Conservation (phyloP, 2,797 vertebrate species). For the Erethizon dorsatum region DNA sequence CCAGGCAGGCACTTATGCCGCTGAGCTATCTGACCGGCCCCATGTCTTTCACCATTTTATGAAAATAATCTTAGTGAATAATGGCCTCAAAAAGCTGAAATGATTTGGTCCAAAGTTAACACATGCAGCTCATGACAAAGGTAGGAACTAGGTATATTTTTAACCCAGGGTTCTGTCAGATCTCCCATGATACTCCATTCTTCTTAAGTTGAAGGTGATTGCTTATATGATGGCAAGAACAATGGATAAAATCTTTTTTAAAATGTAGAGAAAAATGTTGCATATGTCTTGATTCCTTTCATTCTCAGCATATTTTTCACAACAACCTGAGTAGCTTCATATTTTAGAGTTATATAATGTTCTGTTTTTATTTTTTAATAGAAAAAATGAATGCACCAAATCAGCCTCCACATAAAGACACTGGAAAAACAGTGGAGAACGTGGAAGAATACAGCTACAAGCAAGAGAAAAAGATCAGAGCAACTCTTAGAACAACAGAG, state of each 20-base stretch:
- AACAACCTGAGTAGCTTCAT: background rate
- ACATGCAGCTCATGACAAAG: background rate
- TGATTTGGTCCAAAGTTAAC: background rate
- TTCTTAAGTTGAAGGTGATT: background rate
- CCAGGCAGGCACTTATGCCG: too few relatives aligned
- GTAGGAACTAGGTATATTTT: background rate
- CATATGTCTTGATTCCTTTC: background rate
- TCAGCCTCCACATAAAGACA: slow-evolving; percentile 91
- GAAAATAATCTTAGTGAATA: slow-evolving; percentile 5
- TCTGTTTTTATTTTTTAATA: slow-evolving; percentile 80
- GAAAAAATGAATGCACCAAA: slow-evolving; percentile 91
- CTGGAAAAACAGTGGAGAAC: slow-evolving; percentile 90
- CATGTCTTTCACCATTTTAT: background rate
- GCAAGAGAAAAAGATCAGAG: slow-evolving; percentile 95
- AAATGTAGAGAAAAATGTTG: background rate
- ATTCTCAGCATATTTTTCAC: background rate
- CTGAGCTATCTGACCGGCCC: too few relatives aligned
- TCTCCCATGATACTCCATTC: background rate
- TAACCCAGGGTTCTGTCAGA: background rate
- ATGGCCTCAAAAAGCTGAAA: background rate
- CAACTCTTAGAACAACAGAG: slow-evolving; percentile 94
- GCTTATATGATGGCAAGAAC: background rate
- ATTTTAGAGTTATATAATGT: slow-evolving; percentile 53
- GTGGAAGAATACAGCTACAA: slow-evolving; percentile 95
- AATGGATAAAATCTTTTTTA: background rate